Evolutionary conservation across 2,113 vertebrate genomes (phyloP).

Genomic region (Urocitellus parryii): DNA sequence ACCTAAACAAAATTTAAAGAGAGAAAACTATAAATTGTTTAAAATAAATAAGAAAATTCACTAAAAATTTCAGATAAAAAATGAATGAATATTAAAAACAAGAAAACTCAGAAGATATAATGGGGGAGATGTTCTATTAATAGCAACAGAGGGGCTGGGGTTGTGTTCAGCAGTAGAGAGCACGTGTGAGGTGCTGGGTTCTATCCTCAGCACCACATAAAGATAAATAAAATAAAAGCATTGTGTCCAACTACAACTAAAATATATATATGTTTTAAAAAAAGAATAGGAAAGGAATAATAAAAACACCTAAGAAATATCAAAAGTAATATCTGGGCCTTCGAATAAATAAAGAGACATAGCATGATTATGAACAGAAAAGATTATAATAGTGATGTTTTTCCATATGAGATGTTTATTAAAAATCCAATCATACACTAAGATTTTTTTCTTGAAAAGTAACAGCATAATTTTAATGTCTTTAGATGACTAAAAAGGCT

Average conservation of each 20-base stretch:
- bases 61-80: background rate
- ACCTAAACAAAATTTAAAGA: background rate
- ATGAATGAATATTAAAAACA: background rate
- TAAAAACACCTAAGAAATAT: background rate
- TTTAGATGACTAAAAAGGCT: background rate
- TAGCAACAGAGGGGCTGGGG: background rate
- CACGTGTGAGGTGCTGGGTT: no score
- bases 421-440: background rate
- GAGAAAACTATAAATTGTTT: background rate
- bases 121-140: background rate
- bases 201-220: no score
- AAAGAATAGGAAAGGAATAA: background rate
- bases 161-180: no score
- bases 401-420: background rate
- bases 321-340: background rate
- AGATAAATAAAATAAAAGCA: no score
- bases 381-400: background rate
- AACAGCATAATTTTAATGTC: background rate
- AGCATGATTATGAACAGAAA: conserved; percentile 6
- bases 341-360: conserved; percentile 16
- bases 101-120: background rate
- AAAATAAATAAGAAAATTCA: background rate
- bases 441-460: background rate
- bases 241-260: no score
- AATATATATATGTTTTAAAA: no score